phyloP scores from a whole-genome alignment of 2,113 vertebrate genomes.

The Nothoprocta pentlandii region DNA sequence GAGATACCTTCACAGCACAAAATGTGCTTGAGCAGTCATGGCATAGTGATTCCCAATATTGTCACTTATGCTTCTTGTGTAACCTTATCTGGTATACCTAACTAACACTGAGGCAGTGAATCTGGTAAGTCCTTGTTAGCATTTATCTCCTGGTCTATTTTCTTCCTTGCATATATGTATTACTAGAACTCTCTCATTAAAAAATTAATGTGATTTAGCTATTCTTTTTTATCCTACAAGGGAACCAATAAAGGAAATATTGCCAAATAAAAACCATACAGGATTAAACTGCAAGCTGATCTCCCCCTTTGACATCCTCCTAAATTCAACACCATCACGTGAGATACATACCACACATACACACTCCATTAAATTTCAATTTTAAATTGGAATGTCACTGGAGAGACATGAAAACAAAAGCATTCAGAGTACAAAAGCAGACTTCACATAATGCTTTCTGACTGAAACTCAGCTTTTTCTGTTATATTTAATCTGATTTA shows the following conservation, averaged over 20 bases:
- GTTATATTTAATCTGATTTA: background rate
- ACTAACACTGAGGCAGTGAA: background rate
- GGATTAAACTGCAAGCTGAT: background rate
- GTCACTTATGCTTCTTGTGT: background rate
- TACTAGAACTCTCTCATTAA: background rate
- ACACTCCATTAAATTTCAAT: background rate
- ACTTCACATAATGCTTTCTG: background rate
- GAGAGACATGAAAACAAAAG: background rate
- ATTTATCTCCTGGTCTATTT: background rate
- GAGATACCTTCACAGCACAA: background rate
- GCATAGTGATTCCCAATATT: background rate
- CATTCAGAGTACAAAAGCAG: background rate
- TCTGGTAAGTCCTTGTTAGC: background rate
- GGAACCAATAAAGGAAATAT: background rate
- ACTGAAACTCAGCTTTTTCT: background rate
- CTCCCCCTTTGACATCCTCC: background rate
- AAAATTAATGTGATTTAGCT: background rate
- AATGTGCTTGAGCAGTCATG: background rate
- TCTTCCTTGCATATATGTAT: background rate
- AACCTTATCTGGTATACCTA: background rate
- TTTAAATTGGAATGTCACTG: background rate
- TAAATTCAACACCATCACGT: background rate
- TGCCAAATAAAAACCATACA: too few relatives aligned
- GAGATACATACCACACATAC: background rate
- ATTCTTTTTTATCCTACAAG: background rate